Conservation (phyloP, 2,797 vertebrate species). For the Alfaro cultratus region DNA sequence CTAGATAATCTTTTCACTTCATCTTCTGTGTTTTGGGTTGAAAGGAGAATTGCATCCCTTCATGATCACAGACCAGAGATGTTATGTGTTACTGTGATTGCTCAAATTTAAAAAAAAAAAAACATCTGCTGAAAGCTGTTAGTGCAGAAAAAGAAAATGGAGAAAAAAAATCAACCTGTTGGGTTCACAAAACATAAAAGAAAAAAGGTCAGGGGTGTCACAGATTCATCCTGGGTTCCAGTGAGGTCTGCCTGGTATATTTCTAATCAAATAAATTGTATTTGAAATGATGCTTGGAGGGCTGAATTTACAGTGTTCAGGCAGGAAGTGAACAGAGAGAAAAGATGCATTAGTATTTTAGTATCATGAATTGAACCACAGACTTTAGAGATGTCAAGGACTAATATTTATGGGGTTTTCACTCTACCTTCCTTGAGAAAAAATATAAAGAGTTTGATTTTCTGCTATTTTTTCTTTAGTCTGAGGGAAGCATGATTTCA, state of each 20-base stretch:
- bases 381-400: background rate
- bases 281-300: background rate
- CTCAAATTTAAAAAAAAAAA: background rate
- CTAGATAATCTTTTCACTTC: background rate
- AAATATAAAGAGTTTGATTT: background rate
- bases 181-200: background rate
- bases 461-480: background rate
- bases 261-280: background rate
- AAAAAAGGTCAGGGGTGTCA: background rate
- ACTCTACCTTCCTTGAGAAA: background rate
- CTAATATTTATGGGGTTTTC: background rate
- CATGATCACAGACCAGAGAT: background rate
- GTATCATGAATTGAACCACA: background rate
- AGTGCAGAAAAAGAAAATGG: background rate
- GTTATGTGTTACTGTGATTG: background rate
- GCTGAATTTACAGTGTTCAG: background rate
- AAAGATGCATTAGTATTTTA: background rate
- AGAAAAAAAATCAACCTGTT: background rate
- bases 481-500: background rate
- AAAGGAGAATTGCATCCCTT: background rate
- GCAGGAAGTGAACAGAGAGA: background rate
- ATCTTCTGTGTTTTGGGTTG: background rate
- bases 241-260: background rate
- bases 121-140: background rate
- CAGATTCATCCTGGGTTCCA: background rate